Conservation (phyloP, 2,113 vertebrate genomes). For the Rhombomys opimus region DNA sequence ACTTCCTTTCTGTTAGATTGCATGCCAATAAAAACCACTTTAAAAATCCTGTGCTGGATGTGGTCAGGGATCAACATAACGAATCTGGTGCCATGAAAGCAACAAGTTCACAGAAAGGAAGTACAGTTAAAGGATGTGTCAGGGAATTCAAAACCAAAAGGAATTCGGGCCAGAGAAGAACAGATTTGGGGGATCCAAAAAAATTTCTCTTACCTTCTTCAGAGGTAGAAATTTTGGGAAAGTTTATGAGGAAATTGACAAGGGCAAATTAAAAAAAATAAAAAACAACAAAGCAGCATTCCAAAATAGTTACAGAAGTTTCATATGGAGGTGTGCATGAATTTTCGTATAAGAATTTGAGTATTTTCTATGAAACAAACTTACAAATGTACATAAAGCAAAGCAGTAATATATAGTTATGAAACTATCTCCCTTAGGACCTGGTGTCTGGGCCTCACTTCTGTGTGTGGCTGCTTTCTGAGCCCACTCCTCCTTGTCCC, state of each 20-base stretch:
- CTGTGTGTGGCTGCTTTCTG: background rate
- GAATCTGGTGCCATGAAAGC: conserved; percentile 52
- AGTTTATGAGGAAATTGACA: conserved; percentile 48
- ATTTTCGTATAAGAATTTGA: background rate
- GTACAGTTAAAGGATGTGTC: background rate
- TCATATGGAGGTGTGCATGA: background rate
- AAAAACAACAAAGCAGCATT: background rate
- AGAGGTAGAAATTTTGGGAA: background rate
- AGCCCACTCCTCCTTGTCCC: background rate
- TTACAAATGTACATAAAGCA: background rate
- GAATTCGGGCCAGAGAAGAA: conserved; percentile 24
- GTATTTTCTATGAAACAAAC: background rate
- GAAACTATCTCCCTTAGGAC: background rate
- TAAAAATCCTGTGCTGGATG: background rate
- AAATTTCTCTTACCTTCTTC: conserved; percentile 34
- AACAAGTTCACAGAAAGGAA: background rate
- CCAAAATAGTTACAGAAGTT: background rate
- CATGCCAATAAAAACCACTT: conserved; percentile 31
- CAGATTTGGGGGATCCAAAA: conserved; percentile 1
- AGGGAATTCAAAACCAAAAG: conserved; percentile 53
- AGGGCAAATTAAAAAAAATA: background rate
- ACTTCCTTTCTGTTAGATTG: conserved; percentile 63
- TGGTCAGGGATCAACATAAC: conserved; percentile 26
- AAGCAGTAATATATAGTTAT: background rate
- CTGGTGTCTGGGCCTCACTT: background rate